Evolutionary conservation across 2,888 invertebrate species (phyloP), one percentile per base, ranked within the genome.

Genomic region (Ferdinandea cuprea): DNA sequence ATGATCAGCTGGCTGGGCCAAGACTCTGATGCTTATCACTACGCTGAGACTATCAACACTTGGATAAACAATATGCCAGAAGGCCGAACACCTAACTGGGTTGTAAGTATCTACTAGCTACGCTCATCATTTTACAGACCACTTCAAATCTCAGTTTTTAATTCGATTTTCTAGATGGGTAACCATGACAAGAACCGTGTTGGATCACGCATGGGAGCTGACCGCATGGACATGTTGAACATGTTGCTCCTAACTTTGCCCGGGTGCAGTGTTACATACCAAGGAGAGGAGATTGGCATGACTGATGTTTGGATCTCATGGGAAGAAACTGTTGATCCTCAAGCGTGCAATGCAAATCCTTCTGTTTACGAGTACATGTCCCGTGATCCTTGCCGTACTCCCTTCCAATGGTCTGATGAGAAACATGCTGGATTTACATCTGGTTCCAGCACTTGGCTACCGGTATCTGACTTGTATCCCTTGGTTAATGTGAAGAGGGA

Each of bases 231-330:
- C 78, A 94, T 94, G 87, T 32, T 90, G 85, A 96, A 96, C 87
- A 96, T 98, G 95, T 89, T 98, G 30, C 92, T 94, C 3, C 91
- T 96, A 85, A 92, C 97, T 2, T 91, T 98, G 71, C 97, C 97
- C 0, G 98, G 98, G 17, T 94, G 96, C 4, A 94, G 95, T 71
- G 93, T 97, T 2, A 95, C 96, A 0, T 98, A 98, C 88, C 93
- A 96, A 91, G 97, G 97, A 0, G 96, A 97, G 88, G 97, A 97
- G 89, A 92, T 97, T 63, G 96, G 95, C 7, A 95, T 96, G 95
- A 92, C 92, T 0, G 94, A 96, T 87, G 93, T 92, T 1, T 89
- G 89, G 87, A 91, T 95, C 15, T 92, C 92, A 3, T 94, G 93
- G 92, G 90, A 92, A 2, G 92, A 95, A 66, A 94, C 94, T 0